phyloP scores from a whole-genome alignment of 2,113 vertebrate species.

The Clarias gariepinus region DNA sequence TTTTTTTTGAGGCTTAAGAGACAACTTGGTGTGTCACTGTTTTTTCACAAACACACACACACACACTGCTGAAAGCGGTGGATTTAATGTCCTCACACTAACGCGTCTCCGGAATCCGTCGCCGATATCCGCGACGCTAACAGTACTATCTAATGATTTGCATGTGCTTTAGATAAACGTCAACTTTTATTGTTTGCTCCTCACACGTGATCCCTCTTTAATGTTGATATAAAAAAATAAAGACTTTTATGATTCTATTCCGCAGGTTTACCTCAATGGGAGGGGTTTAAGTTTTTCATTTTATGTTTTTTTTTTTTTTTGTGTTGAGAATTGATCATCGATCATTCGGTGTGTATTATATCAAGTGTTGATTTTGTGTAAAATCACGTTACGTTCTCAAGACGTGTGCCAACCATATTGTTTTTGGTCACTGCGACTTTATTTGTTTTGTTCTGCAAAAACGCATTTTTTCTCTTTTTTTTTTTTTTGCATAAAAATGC shows the following conservation, averaged over 20 bases:
- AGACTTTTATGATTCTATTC: constrained; percentile 22
- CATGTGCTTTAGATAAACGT: constrained; percentile 46
- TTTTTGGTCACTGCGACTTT: neutral
- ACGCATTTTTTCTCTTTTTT: too few relatives aligned
- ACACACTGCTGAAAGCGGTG: neutral
- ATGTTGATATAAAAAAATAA: constrained; percentile 14
- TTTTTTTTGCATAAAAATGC: neutral
- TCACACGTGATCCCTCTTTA: constrained; percentile 20
- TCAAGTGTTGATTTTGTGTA: constrained; percentile 13
- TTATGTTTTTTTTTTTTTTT: neutral
- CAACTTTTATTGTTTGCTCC: constrained; percentile 35
- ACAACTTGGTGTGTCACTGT: constrained; percentile 27
- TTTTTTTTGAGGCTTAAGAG: constrained; percentile 29
- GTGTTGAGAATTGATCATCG: neutral
- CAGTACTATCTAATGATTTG: constrained; percentile 29
- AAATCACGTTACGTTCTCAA: neutral
- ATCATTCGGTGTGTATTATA: constrained; percentile 28
- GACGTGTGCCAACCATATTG: neutral
- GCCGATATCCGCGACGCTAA: neutral
- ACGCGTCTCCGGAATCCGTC: constrained; percentile 22
- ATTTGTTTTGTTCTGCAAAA: neutral
- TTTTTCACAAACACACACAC: constrained; percentile 1
- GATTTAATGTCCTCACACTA: constrained; percentile 56
- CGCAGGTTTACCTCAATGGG: constrained; percentile 14
- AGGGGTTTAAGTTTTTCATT: neutral